Evolutionary conservation across 2,888 invertebrate genomes (phyloP).

Genomic region (Tenthredo mesomela): DNA sequence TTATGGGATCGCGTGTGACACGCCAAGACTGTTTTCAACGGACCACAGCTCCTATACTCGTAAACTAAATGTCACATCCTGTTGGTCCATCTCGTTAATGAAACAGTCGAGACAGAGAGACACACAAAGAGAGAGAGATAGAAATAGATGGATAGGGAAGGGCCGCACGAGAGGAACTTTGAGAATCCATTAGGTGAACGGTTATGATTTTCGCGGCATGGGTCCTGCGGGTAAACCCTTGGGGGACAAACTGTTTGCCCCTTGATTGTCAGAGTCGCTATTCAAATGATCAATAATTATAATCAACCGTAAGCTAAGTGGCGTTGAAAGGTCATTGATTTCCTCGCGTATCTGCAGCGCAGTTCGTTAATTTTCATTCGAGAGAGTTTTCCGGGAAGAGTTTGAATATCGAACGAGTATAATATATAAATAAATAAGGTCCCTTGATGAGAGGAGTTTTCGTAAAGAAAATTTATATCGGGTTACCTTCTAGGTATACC

Average conservation of each 20-base stretch:
- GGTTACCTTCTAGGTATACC: not conserved
- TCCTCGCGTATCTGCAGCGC: too few relatives aligned
- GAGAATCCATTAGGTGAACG: conserved; percentile 28
- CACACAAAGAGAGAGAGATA: not conserved
- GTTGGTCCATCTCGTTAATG: conserved; percentile 29
- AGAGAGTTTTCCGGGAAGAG: not conserved
- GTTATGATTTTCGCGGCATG: conserved; percentile 21
- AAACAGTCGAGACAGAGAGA: not conserved
- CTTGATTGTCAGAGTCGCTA: not conserved
- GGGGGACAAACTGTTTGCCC: conserved; percentile 9
- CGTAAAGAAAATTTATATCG: not conserved
- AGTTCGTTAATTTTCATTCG: not conserved
- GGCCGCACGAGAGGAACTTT: not conserved
- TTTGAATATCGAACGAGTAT: not conserved
- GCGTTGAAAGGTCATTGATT: not conserved
- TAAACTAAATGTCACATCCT: not conserved
- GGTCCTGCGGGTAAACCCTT: not conserved
- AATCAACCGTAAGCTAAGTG: not conserved
- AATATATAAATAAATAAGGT: not conserved
- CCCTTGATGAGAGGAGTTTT: not conserved
- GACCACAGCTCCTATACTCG: not conserved
- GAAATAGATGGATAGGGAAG: not conserved
- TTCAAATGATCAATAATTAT: conserved; percentile 2
- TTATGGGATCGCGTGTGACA: conserved; percentile 18
- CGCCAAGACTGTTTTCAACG: not conserved